Evolutionary conservation across 2,797 vertebrate species (phyloP).

Genomic region (Sarcoramphus papa): DNA sequence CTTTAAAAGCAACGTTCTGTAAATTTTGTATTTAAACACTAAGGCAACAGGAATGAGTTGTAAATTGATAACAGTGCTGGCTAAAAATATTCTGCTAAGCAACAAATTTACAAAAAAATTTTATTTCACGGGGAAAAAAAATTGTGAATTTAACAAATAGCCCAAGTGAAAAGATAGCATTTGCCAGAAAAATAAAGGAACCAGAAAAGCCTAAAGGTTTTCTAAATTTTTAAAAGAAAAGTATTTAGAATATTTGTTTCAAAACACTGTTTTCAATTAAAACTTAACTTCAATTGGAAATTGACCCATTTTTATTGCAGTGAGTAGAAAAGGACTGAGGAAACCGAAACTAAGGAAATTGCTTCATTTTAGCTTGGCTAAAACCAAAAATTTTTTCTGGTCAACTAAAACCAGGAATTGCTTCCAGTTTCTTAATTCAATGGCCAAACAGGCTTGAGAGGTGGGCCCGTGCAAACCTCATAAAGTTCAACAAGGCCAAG

Average conservation of each 20-base stretch:
- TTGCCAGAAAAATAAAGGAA: background rate
- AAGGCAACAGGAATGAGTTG: background rate
- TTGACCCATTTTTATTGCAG: background rate
- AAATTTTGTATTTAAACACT: background rate
- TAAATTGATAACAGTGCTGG: background rate
- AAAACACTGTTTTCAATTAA: conserved; percentile 21
- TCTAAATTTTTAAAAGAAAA: background rate
- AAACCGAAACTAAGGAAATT: background rate
- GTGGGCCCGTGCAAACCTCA: too few species aligned
- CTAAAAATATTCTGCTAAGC: background rate
- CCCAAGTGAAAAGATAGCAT: background rate
- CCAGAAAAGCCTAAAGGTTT: background rate
- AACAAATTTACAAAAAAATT: background rate
- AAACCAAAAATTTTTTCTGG: background rate
- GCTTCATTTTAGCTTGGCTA: background rate
- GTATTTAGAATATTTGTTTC: background rate
- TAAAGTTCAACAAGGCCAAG: too few species aligned
- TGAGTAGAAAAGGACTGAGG: background rate
- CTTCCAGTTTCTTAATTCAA: background rate
- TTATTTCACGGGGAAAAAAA: background rate
- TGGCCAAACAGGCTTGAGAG: background rate
- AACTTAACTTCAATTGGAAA: background rate
- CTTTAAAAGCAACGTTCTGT: background rate
- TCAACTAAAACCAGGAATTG: background rate
- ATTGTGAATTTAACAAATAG: background rate